Base-by-base conservation (phyloP, 2,797 vertebrate genomes). In the Hippoglossus hippoglossus region DNA sequence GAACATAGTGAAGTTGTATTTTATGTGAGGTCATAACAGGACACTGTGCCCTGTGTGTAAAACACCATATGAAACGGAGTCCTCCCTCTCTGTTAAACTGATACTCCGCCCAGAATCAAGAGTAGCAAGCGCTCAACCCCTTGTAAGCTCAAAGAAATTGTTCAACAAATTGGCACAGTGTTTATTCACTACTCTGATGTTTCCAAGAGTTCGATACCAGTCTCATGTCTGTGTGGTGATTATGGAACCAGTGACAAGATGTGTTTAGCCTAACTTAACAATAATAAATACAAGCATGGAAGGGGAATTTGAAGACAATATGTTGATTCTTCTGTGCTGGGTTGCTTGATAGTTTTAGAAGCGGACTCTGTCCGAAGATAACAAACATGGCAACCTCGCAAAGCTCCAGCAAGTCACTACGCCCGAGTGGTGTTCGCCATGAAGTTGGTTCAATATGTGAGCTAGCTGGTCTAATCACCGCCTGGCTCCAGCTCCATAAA, bases 11-110 rank as follows among this genome's bases (percentile, higher is more conserved):
- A 68, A 75, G 73, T 54, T 66, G 82, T 84, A 79, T 81, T 73
- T 80, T 47, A 67, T 84, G 77, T 90, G 82, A 90, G 65, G 67
- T 83, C 73, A 73, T 76, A 64, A 75, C 70, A 88, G 80, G 83
- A 84, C 67, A 82, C 68, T 81, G 80, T 80, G 77, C 63, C 73
- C 86, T 86, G 79, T 85, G 73, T 85, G 54, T 64, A 80, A 70
- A 84, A 71, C 54, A 66, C 47, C 11, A 52, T 53, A 65, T 55
- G 19, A 55, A 63, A 78, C 22, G 63, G 70, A 86, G 73, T 79
- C 67, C 70, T 82, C 83, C 80, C 75, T 73, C 76, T 81, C 81
- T 77, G 56, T 72, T 73, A 76, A 85, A 89, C 85, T 84, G 78
- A 88, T 89, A 66, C 79, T 85, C 63, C 73, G 81, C 79, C 75